A percentile compares a stretch with the other conserved stretches of the same genome.
Evolutionary conservation across 1,140 invertebrate species (phyloP).

Genomic region (Brevipalpus yothersi): DNA sequence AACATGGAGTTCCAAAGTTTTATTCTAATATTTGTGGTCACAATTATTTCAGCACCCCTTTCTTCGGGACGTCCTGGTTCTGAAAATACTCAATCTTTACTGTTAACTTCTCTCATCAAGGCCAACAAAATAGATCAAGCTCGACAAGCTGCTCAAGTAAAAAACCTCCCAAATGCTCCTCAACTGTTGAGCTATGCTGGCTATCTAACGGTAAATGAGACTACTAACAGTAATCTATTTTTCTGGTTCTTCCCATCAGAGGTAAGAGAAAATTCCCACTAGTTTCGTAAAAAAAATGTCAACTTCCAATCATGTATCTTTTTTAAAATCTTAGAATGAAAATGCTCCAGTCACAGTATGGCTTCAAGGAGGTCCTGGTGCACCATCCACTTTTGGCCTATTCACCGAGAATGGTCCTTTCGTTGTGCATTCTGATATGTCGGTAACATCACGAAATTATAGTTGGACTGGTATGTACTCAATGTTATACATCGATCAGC

Average conservation of each 20-base stretch:
- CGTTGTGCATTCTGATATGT: constrained; percentile 25
- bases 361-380: constrained; percentile 61
- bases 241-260: constrained; percentile 13
- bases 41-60: too few species aligned
- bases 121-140: constrained; percentile 6
- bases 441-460: constrained; percentile 31
- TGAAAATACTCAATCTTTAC: not conserved
- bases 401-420: constrained; percentile 61
- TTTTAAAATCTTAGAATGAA: not conserved
- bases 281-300: not conserved
- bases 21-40: too few species aligned
- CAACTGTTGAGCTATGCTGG: constrained; percentile 6
- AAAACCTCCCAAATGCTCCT: not conserved
- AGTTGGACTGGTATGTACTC: constrained; percentile 47
- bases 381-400: constrained; percentile 47
- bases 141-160: not conserved
- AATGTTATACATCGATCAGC: constrained; percentile 62
- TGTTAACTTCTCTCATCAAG: constrained; percentile 10
- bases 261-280: constrained; percentile 5
- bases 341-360: constrained; percentile 43
- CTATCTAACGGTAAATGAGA: constrained; percentile 8
- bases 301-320: not conserved
- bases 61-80: too few species aligned
- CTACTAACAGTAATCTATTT: constrained; percentile 12
- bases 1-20: too few species aligned